Evolutionary conservation across 2,888 invertebrate genomes (phyloP).

Genomic region (Phortica okadai): DNA sequence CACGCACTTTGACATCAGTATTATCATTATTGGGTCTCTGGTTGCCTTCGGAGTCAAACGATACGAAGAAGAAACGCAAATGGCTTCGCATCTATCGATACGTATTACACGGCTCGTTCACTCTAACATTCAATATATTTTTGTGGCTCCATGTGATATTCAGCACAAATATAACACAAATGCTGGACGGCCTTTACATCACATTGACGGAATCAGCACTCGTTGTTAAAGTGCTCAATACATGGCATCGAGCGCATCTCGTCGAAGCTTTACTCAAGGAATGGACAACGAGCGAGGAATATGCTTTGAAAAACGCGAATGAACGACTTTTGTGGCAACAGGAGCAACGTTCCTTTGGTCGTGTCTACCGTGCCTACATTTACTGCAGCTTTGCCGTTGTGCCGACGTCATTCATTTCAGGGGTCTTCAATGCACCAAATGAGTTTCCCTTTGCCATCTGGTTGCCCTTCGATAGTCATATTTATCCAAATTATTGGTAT

Average conservation of each 20-base stretch:
- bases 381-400: constrained; percentile 44
- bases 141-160: constrained; percentile 52
- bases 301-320: constrained; percentile 4
- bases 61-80: constrained; percentile 5
- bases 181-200: constrained; percentile 47
- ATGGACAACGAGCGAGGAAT: constrained; percentile 45
- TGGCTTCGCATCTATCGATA: constrained; percentile 31
- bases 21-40: constrained; percentile 41
- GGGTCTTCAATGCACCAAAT: constrained; percentile 46
- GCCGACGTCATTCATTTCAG: constrained; percentile 40
- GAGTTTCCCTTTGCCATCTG: constrained; percentile 51
- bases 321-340: constrained; percentile 46
- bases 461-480: constrained; percentile 52
- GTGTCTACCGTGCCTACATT: constrained; percentile 33
- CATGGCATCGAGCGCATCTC: constrained; percentile 45
- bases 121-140: constrained; percentile 25
- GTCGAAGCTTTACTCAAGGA: constrained; percentile 45
- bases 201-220: constrained; percentile 47
- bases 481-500: constrained; percentile 44
- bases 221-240: constrained; percentile 45
- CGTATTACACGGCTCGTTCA: constrained; percentile 37
- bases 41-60: constrained; percentile 26
- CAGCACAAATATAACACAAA: constrained; percentile 49
- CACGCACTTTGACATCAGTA: constrained; percentile 36
- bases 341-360: constrained; percentile 43